Conservation (phyloP, 2,113 vertebrate species). For the Thalassarche chlororhynchos region DNA sequence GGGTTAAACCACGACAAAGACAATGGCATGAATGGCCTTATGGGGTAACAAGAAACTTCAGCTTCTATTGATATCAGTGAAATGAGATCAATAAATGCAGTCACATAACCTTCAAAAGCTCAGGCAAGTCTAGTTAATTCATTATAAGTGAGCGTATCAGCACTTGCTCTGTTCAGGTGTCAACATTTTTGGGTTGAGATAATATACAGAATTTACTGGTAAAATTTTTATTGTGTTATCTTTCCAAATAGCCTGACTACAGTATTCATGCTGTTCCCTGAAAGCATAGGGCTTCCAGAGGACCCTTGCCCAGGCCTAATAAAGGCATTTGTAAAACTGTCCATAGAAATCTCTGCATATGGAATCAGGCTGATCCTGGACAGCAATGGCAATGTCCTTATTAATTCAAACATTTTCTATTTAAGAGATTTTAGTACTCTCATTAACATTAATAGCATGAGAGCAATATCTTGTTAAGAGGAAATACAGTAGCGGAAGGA, state of each 20-base stretch:
- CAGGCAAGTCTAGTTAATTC: not conserved
- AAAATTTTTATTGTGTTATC: not conserved
- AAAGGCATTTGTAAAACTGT: not conserved
- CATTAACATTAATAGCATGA: conserved; percentile 30
- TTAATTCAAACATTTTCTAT: conserved; percentile 46
- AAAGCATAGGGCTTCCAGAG: not conserved
- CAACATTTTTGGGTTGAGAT: not conserved
- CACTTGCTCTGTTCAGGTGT: not conserved
- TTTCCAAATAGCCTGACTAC: not conserved
- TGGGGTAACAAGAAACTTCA: not conserved
- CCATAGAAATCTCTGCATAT: not conserved
- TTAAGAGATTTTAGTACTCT: conserved; percentile 27
- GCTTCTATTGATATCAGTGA: not conserved
- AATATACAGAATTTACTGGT: not conserved
- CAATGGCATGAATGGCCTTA: not conserved
- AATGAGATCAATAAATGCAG: conserved; percentile 14
- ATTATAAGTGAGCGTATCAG: not conserved
- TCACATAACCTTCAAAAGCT: conserved; percentile 13
- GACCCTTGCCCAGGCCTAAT: not conserved
- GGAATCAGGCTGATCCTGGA: not conserved
- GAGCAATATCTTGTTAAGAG: conserved; percentile 28
- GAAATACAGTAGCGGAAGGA: conserved; percentile 24
- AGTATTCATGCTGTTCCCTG: not conserved
- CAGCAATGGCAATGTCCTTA: not conserved
- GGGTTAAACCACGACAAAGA: not conserved